phyloP scores from a whole-genome alignment of 1,140 invertebrate species.

The Aphis craccivora region DNA sequence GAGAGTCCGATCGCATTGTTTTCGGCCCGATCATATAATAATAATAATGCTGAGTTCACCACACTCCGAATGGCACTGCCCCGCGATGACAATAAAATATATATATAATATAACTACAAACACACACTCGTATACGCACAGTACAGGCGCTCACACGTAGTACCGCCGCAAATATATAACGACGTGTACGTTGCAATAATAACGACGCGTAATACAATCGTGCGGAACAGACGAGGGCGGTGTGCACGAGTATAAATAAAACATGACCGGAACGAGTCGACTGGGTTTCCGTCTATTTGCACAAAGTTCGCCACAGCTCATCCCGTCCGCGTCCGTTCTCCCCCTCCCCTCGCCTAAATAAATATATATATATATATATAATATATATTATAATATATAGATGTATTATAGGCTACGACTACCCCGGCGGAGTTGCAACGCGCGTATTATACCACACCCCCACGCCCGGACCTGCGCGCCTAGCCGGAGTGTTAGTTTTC shows the following conservation, averaged over 20 bases:
- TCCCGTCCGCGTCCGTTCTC: neutral
- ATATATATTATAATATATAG: neutral
- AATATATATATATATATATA: too few species aligned
- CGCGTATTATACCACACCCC: neutral
- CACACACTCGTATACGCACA: neutral
- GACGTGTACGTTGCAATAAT: neutral
- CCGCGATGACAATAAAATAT: neutral
- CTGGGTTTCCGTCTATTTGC: conserved; percentile 53
- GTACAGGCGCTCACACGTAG: neutral
- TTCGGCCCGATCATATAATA: neutral
- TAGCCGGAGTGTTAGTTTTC: neutral
- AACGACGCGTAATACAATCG: conserved; percentile 23
- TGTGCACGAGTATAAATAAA: conserved; percentile 42
- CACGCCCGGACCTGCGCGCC: neutral
- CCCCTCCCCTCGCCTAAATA: neutral
- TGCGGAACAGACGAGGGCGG: conserved; percentile 34
- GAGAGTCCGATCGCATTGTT: neutral
- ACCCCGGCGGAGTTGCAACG: neutral
- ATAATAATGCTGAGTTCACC: neutral
- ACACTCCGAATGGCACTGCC: neutral
- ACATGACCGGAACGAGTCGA: conserved; percentile 54
- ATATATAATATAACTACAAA: neutral
- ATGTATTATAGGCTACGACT: neutral
- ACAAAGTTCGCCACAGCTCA: conserved; percentile 22
- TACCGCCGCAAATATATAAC: conserved; percentile 1